These are phyloP conservation scores for Ceramica pisi DNA, from an alignment of 2,888 invertebrate species.

Conservation along the genomic window DNA sequence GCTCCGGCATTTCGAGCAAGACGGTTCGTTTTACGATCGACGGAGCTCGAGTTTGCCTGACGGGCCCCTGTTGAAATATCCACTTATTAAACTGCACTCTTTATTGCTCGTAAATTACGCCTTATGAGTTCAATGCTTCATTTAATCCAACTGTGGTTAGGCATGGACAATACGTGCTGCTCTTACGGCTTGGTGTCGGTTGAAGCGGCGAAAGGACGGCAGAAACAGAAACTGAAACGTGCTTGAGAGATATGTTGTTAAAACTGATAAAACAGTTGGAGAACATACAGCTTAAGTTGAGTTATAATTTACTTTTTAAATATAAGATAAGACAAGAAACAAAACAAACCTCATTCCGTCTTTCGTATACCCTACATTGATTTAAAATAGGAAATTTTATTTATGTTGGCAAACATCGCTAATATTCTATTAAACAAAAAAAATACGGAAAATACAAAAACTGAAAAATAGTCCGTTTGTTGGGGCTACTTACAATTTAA, in stretches of 20 bases:
- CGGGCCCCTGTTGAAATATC: constrained; percentile 79
- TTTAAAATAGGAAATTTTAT: too few species aligned
- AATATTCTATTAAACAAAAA: too few species aligned
- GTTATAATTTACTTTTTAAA: not conserved
- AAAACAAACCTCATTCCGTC: too few species aligned
- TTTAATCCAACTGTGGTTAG: constrained; percentile 74
- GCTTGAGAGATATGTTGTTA: constrained; percentile 10
- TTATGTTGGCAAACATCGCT: too few species aligned
- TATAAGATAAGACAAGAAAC: too few species aligned
- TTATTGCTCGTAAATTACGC: constrained; percentile 83
- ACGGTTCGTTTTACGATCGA: constrained; percentile 74
- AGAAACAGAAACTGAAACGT: constrained; percentile 7
- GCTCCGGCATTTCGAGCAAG: constrained; percentile 51
- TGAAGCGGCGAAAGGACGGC: constrained; percentile 23
- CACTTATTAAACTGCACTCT: constrained; percentile 83
- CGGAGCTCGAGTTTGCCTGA: constrained; percentile 60
- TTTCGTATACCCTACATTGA: too few species aligned
- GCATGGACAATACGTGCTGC: constrained; percentile 66
- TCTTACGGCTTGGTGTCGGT: constrained; percentile 39
- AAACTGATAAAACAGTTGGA: constrained; percentile 3
- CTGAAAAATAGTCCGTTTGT: too few species aligned
- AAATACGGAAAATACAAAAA: too few species aligned
- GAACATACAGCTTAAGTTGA: not conserved
- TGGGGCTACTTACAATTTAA: too few species aligned
- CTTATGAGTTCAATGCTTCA: constrained; percentile 85